Evolutionary conservation across 2,113 vertebrate species (phyloP).

Genomic region (Ceyx melanurus): DNA sequence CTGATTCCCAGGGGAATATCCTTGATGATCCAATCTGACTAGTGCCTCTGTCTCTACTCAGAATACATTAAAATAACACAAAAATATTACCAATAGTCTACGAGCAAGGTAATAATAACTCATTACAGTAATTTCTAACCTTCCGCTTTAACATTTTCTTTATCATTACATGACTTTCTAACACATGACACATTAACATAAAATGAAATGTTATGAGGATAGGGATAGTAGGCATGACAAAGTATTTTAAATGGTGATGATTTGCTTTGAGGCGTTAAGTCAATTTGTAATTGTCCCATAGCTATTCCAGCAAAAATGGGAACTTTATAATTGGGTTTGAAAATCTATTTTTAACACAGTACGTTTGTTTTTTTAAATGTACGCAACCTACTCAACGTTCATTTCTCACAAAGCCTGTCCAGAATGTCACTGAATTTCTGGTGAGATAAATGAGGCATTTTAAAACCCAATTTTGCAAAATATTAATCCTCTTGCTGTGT

Average conservation of each 20-base stretch:
- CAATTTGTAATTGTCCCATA: constrained; percentile 62
- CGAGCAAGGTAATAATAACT: constrained; percentile 54
- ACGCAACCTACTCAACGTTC: background rate
- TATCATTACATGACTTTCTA: constrained; percentile 59
- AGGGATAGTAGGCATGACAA: constrained; percentile 46
- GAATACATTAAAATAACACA: constrained; percentile 62
- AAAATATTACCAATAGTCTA: constrained; percentile 58
- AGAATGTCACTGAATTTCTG: constrained; percentile 3
- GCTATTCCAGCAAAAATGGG: constrained; percentile 47
- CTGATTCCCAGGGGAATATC: constrained; percentile 51
- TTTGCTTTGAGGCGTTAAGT: constrained; percentile 62
- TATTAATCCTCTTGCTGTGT: constrained; percentile 28
- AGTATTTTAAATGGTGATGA: constrained; percentile 46
- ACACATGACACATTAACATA: constrained; percentile 57
- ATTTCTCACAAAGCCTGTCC: constrained; percentile 6
- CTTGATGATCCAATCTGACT: constrained; percentile 61
- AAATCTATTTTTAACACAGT: constrained; percentile 48
- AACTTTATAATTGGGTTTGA: constrained; percentile 56
- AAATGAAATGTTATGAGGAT: constrained; percentile 47
- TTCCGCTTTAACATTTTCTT: constrained; percentile 53
- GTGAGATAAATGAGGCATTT: constrained; percentile 18
- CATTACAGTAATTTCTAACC: constrained; percentile 67
- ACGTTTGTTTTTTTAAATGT: constrained; percentile 20
- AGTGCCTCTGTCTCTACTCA: constrained; percentile 58
- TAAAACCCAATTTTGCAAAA: constrained; percentile 15